Percentiles rank a stretch among this genome's conserved stretches.
Evolutionary conservation across 2,888 invertebrate species (phyloP).

Genomic region (Abscondita cerata): DNA sequence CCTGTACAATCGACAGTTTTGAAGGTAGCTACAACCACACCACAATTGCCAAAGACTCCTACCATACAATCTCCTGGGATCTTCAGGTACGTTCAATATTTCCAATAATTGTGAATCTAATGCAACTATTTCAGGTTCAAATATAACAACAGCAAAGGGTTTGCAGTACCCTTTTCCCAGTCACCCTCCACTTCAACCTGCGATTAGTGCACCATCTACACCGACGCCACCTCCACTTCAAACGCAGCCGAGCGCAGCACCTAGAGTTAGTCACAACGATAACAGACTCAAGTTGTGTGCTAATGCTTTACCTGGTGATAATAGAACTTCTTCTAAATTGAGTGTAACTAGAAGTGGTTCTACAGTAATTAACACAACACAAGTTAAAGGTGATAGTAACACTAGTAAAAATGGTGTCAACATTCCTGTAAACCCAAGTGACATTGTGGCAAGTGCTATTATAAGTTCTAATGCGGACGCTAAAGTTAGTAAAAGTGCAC

Average conservation of each 20-base stretch:
- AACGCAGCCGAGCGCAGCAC: slow-evolving; percentile 45
- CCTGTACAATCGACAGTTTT: slow-evolving; percentile 40
- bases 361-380: slow-evolving; percentile 44
- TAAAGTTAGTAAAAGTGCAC: slow-evolving; percentile 40
- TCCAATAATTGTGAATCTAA: background rate
- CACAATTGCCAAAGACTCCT: slow-evolving; percentile 52
- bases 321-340: slow-evolving; percentile 51
- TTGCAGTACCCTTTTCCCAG: slow-evolving; percentile 81
- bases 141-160: slow-evolving; percentile 60
- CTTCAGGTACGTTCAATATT: slow-evolving; percentile 47
- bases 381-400: slow-evolving; percentile 40
- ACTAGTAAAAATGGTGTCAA: slow-evolving; percentile 37
- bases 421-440: slow-evolving; percentile 42
- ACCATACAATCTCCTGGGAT: slow-evolving; percentile 54
- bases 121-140: slow-evolving; percentile 26
- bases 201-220: slow-evolving; percentile 41
- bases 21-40: slow-evolving; percentile 41
- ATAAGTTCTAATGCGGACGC: slow-evolving; percentile 18
- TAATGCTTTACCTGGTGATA: slow-evolving; percentile 51
- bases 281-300: slow-evolving; percentile 55
- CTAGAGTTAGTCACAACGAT: slow-evolving; percentile 50
- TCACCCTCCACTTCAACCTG: slow-evolving; percentile 68
- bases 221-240: slow-evolving; percentile 45
- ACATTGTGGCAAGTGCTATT: slow-evolving; percentile 24
- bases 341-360: slow-evolving; percentile 53